These are phyloP conservation scores for Lepetodrilus schrolli DNA, from an alignment of 2,888 invertebrate species.

Conservation along the genomic window DNA sequence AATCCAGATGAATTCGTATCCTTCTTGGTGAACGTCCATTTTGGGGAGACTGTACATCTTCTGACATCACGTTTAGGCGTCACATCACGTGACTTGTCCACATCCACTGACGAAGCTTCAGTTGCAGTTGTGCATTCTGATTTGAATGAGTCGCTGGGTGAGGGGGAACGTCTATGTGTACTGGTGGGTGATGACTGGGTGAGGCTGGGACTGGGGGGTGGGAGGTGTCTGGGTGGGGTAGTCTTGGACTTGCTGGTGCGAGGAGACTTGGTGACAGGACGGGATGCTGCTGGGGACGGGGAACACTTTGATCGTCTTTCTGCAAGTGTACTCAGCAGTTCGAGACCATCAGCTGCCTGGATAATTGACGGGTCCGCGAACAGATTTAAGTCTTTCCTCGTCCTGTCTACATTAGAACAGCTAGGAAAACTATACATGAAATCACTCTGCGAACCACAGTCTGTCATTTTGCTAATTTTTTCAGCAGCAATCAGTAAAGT, in stretches of 20 bases:
- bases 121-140: slow-evolving; percentile 39
- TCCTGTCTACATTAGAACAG: neutral
- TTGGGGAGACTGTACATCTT: slow-evolving; percentile 31
- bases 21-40: slow-evolving; percentile 41
- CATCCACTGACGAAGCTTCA: slow-evolving; percentile 28
- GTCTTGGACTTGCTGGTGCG: slow-evolving; percentile 21
- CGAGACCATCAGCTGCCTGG: slow-evolving; percentile 66
- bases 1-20: slow-evolving; percentile 13
- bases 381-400: slow-evolving; percentile 50
- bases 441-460: neutral
- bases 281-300: slow-evolving; percentile 8
- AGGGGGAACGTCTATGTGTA: slow-evolving; percentile 32
- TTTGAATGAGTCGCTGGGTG: slow-evolving; percentile 47
- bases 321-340: slow-evolving; percentile 67
- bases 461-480: slow-evolving; percentile 6
- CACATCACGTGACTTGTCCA: neutral
- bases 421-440: neutral
- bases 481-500: neutral
- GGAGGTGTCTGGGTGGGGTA: slow-evolving; percentile 37
- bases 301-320: slow-evolving; percentile 60
- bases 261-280: slow-evolving; percentile 9
- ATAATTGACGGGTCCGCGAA: slow-evolving; percentile 66
- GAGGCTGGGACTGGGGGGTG: neutral
- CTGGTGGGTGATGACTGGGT: slow-evolving; percentile 2
- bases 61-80: slow-evolving; percentile 20